Evolutionary conservation across 2,888 invertebrate genomes (phyloP), one percentile per base, ranked within the genome.

Genomic region (Ectemnius lituratus): DNA sequence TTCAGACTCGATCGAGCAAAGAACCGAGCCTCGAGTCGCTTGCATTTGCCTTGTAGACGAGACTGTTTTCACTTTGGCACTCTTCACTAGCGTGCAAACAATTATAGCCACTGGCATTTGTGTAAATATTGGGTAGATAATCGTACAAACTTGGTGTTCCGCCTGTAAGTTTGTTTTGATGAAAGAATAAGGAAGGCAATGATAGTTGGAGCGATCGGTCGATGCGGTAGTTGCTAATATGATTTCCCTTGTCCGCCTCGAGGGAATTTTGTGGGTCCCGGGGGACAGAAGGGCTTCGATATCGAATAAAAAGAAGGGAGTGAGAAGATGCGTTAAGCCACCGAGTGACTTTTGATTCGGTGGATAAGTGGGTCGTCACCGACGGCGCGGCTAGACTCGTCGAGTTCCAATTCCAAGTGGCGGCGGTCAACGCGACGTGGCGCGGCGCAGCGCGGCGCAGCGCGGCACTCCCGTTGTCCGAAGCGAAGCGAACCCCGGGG

Each of bases 291-390:
- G 23, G 23, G 23, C 2, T 23, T 23, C 23, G 23, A 23, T 20
- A 23, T 13, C 11, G 57, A 18, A 57, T 20, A 18, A 49, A 56
- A 52, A 56, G 67, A 46, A 73, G 62, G 62, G 52, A 71, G 46
- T 14, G 46, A 47, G 75, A 69, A 70, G 23, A 23, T 2, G 23
- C 23, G 23, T 64, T 64, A 60, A 67, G 62, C 47, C 64, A 71
- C 73, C 70, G 67, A 72, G 81, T 78, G 75, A 79, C 77, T 83
- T 83, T 81, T 83, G 76, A 79, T 84, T 78, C 83, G 83, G 83
- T 74, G 83, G 75, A 81, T 84, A 84, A 84, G 81, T 83, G 75
- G 84, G 81, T 81, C 72, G 70, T 75, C 62, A n/a, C 47, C 47
- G n/a, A n/a, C n/a, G 47, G n/a, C 47, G 2, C 47, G 47, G n/a